Base-by-base conservation (phyloP, 92 coral and sea anemone genomes). In the Phymanthus crucifer region DNA sequence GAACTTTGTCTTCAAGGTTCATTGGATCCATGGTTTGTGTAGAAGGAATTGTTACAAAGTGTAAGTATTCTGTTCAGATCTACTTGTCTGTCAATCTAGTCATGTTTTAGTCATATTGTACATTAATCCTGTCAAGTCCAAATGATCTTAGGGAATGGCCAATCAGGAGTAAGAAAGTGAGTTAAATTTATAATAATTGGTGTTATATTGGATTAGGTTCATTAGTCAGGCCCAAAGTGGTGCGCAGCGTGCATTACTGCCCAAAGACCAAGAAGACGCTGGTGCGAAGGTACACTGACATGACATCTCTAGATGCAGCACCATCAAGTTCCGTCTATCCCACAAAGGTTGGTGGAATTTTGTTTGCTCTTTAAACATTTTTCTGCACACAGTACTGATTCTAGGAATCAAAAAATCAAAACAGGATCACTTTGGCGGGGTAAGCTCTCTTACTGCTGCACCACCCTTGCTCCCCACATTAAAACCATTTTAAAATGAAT, bases 21-120 rank as follows among this genome's bases (percentile, higher is more conserved):
- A 90, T 95, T 73, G 99, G 99, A 2, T 93, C 86, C 66, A 93
- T 94, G 89, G 97, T 95, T 45, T 95, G 99, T 54, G 87, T 95
- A n/a, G 99, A 95, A 75, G 99, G 99, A 29, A 95, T 95, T 67
- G 96, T 95, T 9, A 95, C 99, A 75, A 95, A 95, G 67, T 95
- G 99, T 95, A 89, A 88, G 98, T 61, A 12, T n/a, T 19, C 3
- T 54, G 27, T 14, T 13, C 21, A 50, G 18, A 8, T 14, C 21
- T 48, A 48, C 21, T 45, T 1, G 1, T 45, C 16, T 48, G 23
- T 48, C 17, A 13, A 70, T 13, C 6, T 31, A 32, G 17, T 65
- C 27, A 23, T 33, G 70, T 65, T 70, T 16, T n/a, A n/a, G n/a
- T n/a, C n/a, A n/a, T n/a, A n/a, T n/a, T n/a, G n/a, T n/a, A n/a